A percentile compares a stretch with the other conserved stretches of the same genome.
These are phyloP conservation scores for Chrysina gloriosa DNA, from an alignment of 2,888 invertebrate genomes.

Conservation along the genomic window DNA sequence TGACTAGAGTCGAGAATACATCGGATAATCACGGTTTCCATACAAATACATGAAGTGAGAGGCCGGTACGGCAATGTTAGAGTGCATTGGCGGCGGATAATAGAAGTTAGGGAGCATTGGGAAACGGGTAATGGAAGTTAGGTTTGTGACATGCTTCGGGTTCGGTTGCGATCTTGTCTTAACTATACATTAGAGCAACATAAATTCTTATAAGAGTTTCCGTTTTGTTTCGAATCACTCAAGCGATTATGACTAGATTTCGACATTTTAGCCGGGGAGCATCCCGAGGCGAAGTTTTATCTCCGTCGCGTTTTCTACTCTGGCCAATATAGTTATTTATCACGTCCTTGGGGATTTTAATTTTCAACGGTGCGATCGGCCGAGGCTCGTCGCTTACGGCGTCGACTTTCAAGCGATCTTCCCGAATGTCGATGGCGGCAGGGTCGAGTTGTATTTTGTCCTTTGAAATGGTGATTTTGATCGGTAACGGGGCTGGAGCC, in stretches of 20 bases:
- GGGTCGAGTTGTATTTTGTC: constrained; percentile 65
- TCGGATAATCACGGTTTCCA: constrained; percentile 53
- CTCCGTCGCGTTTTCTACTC: constrained; percentile 63
- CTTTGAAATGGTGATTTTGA: constrained; percentile 72
- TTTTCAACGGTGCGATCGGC: constrained; percentile 68
- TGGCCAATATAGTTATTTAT: constrained; percentile 63
- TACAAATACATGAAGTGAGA: constrained; percentile 52
- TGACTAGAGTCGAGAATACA: constrained; percentile 59
- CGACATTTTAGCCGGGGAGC: constrained; percentile 59
- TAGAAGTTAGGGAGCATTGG: no score
- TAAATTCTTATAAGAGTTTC: constrained; percentile 63
- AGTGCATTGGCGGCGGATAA: constrained; percentile 53
- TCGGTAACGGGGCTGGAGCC: constrained; percentile 60
- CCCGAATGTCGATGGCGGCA: constrained; percentile 69
- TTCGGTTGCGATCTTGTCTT: constrained; percentile 36
- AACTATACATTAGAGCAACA: constrained; percentile 53
- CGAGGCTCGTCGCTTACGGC: constrained; percentile 50
- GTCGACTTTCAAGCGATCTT: constrained; percentile 75
- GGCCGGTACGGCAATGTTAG: constrained; percentile 58
- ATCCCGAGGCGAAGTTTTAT: constrained; percentile 62
- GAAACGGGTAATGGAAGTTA: constrained; percentile 37
- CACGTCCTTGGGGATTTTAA: constrained; percentile 84
- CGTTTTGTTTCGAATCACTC: constrained; percentile 60
- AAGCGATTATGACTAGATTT: constrained; percentile 54
- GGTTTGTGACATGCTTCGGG: constrained; percentile 45